Base-by-base conservation (phyloP, 1,140 invertebrate genomes). In the Metaphire vulgaris region DNA sequence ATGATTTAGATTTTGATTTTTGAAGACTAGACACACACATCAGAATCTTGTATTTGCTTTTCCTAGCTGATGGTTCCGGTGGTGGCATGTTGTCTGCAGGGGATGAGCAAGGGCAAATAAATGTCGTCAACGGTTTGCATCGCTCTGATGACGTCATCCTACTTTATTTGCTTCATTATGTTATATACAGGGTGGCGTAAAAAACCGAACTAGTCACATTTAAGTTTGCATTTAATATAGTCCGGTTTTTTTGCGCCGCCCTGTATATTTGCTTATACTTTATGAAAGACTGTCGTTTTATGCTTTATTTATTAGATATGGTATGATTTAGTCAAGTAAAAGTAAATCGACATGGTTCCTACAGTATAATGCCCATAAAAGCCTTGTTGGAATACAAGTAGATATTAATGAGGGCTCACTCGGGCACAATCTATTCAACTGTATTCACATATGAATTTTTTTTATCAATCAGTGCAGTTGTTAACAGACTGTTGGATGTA, bases 61-160 rank as follows among this genome's bases (percentile, higher is more conserved):
- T 15, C 21, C 21, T 65, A 78, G 77, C 71, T 71, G 77, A 78
- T 69, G 77, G 77, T 28, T 70, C 74, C 0, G 77, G 77, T 1
- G 77, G 77, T 30, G 77, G 77, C 34, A 67, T 76, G 69, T 34
- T 78, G 16, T 65, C 72, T n/a, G 29, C 71, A 56, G 69, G 69
- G 2, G 74, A 78, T 56, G 75, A 76, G 16, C 56, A 72, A 21
- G 68, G 75, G 14, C n/a, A 71, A 70, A 56, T 21, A 56, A 56
- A 56, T 6, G 21, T 56, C 41, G 21, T 21, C 6, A 56, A 56
- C 6, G 41, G 41, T 56, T n/a, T n/a, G n/a, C n/a, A n/a, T 56
- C 41, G 41, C 41, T 56, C 21, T 56, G 6, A 56, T 56, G 21
- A 6, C 6, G 41, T 56, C 21, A 12, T 56, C 41, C 6, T 56